These are phyloP conservation scores for Choloepus hoffmanni DNA, from an alignment of 2,113 vertebrate species.

Conservation along the genomic window DNA sequence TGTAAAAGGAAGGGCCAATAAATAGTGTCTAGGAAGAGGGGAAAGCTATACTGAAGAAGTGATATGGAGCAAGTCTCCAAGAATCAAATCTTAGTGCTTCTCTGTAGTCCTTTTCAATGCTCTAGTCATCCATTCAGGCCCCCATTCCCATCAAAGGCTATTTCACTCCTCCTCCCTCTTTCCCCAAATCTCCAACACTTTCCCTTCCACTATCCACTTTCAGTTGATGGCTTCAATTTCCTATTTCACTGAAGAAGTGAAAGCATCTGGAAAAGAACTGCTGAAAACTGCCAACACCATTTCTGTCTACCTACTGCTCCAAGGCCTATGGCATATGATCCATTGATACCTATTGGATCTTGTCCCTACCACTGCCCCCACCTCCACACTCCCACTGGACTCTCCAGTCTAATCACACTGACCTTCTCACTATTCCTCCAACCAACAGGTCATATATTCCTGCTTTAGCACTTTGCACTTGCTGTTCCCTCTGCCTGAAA, in stretches of 20 bases:
- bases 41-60: not conserved
- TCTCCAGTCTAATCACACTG: not conserved
- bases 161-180: not conserved
- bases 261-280: not conserved
- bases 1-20: not conserved
- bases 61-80: not conserved
- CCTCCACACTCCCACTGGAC: not conserved
- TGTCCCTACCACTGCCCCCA: no score
- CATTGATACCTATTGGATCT: not conserved
- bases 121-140: not conserved
- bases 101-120: not conserved
- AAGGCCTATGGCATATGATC: fast-evolving
- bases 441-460: fast-evolving
- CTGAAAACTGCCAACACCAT: not conserved
- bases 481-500: not conserved
- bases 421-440: not conserved
- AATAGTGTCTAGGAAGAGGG: not conserved
- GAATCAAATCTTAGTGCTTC: not conserved
- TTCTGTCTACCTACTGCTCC: not conserved
- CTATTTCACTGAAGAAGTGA: not conserved
- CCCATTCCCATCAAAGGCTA: not conserved
- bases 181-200: not conserved
- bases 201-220: not conserved
- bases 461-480: not conserved
- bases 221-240: not conserved